Evolutionary conservation across 2,797 vertebrate genomes (phyloP).

Genomic region (Spondyliosoma cantharus): DNA sequence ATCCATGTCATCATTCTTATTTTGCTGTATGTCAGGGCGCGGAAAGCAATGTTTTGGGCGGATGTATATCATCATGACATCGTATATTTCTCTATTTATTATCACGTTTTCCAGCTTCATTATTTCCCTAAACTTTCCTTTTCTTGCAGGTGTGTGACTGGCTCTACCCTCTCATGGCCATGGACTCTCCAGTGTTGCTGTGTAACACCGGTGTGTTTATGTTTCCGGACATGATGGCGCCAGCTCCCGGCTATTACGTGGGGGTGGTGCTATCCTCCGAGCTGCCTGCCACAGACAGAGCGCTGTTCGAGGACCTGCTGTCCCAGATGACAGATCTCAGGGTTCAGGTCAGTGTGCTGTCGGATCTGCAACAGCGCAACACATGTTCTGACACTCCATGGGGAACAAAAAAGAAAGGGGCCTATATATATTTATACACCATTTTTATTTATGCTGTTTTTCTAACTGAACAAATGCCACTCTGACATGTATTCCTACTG

Average conservation of each 20-base stretch:
- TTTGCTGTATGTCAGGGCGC: not conserved
- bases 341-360: slow-evolving; percentile 88
- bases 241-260: slow-evolving; percentile 90
- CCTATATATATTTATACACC: not conserved
- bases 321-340: slow-evolving; percentile 95
- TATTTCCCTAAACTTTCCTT: not conserved
- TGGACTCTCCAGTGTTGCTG: slow-evolving; percentile 91
- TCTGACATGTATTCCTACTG: not conserved
- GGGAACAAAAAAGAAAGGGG: not conserved
- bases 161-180: slow-evolving; percentile 94
- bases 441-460: not conserved
- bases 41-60: not conserved
- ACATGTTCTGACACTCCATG: not conserved
- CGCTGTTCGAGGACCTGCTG: slow-evolving; percentile 91
- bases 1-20: not conserved
- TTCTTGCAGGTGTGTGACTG: slow-evolving; percentile 93
- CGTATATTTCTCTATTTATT: not conserved
- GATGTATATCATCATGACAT: no score
- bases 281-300: slow-evolving; percentile 85
- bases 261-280: slow-evolving; percentile 96
- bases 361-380: slow-evolving; percentile 1
- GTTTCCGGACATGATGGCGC: slow-evolving; percentile 96
- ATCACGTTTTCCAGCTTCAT: not conserved
- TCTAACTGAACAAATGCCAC: not conserved
- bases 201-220: slow-evolving; percentile 96